These are phyloP conservation scores for Drosophila cognata DNA, from an alignment of 2,888 invertebrate genomes.

Conservation along the genomic window DNA sequence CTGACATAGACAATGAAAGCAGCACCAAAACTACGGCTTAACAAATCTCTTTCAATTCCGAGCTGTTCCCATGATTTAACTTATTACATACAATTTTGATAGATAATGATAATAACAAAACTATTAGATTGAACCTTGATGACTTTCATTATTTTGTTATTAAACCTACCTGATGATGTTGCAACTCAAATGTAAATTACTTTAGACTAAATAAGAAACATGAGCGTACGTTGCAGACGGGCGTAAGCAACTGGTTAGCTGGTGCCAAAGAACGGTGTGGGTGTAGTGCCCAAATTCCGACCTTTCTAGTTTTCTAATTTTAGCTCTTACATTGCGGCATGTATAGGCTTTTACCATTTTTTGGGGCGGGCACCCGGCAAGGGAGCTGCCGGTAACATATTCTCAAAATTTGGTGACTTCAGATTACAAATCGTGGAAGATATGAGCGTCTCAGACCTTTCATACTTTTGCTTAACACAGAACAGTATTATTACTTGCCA, in stretches of 20 bases:
- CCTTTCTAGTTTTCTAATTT: no score
- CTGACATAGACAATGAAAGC: background rate
- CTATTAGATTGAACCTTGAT: background rate
- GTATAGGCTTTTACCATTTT: no score
- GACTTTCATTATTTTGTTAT: background rate
- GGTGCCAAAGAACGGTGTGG: no score
- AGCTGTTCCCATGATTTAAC: background rate
- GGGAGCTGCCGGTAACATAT: no score
- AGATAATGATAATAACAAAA: background rate
- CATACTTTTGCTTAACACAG: no score
- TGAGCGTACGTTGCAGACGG: background rate
- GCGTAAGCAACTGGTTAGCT: no score
- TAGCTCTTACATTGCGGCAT: no score
- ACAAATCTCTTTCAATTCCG: background rate
- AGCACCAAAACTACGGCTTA: background rate
- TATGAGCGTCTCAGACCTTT: no score
- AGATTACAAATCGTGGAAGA: no score
- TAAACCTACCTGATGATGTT: background rate
- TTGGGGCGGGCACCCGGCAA: no score
- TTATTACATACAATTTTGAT: background rate
- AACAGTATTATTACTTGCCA: background rate
- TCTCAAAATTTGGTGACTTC: no score
- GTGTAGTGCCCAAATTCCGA: no score
- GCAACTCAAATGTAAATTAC: background rate
- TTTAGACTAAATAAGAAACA: background rate